Percentiles rank a stretch among this genome's conserved stretches.
phyloP scores from a whole-genome alignment of 2,797 vertebrate species.

The Myiotriccus ornatus region DNA sequence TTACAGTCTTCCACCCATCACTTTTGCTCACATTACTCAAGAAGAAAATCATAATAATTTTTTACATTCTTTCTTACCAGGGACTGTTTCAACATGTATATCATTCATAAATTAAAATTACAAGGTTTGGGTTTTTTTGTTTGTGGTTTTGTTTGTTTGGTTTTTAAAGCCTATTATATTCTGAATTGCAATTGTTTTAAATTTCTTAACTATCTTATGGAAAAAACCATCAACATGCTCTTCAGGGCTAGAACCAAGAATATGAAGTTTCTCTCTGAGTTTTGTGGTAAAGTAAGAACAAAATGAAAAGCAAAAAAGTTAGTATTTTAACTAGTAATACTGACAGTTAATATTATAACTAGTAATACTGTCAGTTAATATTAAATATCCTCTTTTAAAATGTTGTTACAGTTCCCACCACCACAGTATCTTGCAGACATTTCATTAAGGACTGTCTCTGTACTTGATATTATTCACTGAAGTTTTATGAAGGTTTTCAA shows the following conservation, averaged over 20 bases:
- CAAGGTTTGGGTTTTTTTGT: not conserved
- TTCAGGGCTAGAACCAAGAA: not conserved
- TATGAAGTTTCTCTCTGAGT: not conserved
- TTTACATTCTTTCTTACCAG: too few relatives aligned
- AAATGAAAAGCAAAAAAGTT: not conserved
- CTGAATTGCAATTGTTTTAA: not conserved
- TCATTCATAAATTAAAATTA: not conserved
- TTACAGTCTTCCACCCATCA: too few relatives aligned
- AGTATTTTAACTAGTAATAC: not conserved
- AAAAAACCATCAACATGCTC: fast-evolving
- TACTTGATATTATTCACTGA: not conserved
- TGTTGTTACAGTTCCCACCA: not conserved
- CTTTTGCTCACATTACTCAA: too few relatives aligned
- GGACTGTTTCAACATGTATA: too few relatives aligned
- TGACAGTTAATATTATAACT: not conserved
- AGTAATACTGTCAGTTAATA: not conserved
- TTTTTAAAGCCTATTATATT: not conserved
- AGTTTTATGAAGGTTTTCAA: not conserved
- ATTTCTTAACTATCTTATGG: not conserved
- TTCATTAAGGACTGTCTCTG: not conserved
- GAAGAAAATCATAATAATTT: too few relatives aligned
- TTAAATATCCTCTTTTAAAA: not conserved
- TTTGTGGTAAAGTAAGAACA: not conserved
- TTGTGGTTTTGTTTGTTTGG: too few relatives aligned
- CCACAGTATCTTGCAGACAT: not conserved